phyloP scores from a whole-genome alignment of 1,140 invertebrate species.

The Hypothenemus hampei region DNA sequence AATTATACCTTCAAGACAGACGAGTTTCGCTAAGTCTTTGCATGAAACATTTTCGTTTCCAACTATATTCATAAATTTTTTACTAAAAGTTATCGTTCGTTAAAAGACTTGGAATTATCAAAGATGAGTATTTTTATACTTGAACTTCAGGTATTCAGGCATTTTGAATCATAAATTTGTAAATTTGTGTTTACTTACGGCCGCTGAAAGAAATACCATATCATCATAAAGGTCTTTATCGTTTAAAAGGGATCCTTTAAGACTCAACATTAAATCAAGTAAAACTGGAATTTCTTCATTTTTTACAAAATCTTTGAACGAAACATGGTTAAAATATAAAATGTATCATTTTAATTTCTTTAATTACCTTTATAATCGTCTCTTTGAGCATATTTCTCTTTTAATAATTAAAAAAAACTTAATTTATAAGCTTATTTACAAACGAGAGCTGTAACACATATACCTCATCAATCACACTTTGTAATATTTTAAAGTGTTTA shows the following conservation, averaged over 20 bases:
- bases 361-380: neutral
- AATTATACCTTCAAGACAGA: neutral
- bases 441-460: neutral
- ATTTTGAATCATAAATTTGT: no score
- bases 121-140: no score
- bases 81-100: neutral
- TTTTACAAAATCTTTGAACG: neutral
- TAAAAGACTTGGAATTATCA: no score
- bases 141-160: neutral
- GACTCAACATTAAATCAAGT: neutral
- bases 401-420: neutral
- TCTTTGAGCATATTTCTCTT: neutral
- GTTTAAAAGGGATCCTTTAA: neutral
- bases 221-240: neutral
- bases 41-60: neutral
- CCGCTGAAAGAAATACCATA: neutral
- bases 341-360: neutral
- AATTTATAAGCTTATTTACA: neutral
- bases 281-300: neutral
- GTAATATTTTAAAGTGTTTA: neutral
- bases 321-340: neutral
- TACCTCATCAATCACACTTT: neutral
- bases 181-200: constrained; percentile 1
- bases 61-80: neutral
- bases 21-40: neutral